Percentiles rank a stretch among this genome's conserved stretches.
Conservation (phyloP, 2,113 vertebrate genomes). For the Zosterops lateralis region DNA sequence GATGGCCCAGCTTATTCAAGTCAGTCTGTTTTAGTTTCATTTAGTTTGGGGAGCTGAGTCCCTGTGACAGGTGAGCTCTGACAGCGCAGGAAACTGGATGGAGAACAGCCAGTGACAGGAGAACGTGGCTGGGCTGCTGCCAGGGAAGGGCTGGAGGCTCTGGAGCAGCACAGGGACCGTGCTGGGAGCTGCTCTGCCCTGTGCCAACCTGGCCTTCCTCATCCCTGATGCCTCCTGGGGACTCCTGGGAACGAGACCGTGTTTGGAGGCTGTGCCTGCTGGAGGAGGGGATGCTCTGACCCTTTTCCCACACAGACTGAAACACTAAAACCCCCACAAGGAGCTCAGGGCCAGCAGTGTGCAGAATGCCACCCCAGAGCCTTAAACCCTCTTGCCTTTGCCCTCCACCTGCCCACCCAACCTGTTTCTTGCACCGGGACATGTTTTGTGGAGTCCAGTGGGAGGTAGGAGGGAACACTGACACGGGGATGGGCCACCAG, state of each 20-base stretch:
- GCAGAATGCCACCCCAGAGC: background rate
- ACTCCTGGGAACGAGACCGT: background rate
- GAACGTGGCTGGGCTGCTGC: background rate
- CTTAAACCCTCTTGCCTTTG: background rate
- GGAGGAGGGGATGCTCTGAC: background rate
- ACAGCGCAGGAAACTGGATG: background rate
- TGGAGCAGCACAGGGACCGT: background rate
- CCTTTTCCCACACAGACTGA: background rate
- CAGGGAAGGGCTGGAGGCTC: background rate
- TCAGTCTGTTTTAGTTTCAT: background rate
- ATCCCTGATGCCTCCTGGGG: background rate
- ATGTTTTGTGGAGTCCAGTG: background rate
- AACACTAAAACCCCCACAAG: rapidly evolving
- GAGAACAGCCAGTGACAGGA: background rate
- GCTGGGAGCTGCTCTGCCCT: background rate
- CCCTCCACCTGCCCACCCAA: background rate
- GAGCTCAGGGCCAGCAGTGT: rapidly evolving
- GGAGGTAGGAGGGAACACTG: background rate
- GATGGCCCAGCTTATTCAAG: background rate
- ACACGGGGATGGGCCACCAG: background rate
- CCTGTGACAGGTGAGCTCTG: background rate
- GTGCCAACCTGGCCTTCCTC: background rate
- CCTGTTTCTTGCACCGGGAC: rapidly evolving
- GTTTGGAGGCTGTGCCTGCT: background rate
- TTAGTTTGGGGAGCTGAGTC: background rate